Evolutionary conservation across 2,888 invertebrate genomes (phyloP).

Genomic region (Drosophila diplacantha): DNA sequence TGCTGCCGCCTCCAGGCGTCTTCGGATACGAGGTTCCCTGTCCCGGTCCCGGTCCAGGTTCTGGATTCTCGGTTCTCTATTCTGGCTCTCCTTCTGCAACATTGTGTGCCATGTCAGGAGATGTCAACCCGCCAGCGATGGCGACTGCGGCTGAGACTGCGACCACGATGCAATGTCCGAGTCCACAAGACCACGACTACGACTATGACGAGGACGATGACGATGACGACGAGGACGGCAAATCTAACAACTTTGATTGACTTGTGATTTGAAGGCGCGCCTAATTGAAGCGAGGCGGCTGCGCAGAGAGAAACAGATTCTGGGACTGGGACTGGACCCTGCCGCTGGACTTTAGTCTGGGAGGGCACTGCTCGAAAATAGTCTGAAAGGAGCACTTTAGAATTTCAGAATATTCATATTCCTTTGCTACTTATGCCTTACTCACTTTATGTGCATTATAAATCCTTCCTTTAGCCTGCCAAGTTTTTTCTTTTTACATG

Average conservation of each 20-base stretch:
- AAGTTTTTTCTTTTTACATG: neutral
- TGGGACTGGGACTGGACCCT: constrained; percentile 26
- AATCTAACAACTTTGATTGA: constrained; percentile 76
- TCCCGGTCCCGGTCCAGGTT: neutral
- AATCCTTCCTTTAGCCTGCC: too few relatives aligned
- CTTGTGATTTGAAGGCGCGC: constrained; percentile 76
- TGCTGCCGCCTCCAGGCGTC: constrained; percentile 65
- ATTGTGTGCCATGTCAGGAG: constrained; percentile 66
- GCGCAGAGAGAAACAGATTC: constrained; percentile 39
- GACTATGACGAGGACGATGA: constrained; percentile 30
- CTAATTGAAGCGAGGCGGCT: constrained; percentile 72
- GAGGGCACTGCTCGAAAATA: constrained; percentile 11
- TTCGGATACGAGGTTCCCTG: constrained; percentile 5
- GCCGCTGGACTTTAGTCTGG: constrained; percentile 15
- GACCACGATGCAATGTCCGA: constrained; percentile 20
- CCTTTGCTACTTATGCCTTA: neutral
- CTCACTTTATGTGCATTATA: neutral
- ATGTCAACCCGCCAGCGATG: constrained; percentile 57
- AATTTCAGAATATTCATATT: neutral
- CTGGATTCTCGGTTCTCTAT: constrained; percentile 1
- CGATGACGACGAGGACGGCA: constrained; percentile 56
- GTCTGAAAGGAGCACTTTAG: neutral
- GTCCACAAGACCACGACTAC: constrained; percentile 25
- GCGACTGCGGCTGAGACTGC: constrained; percentile 35
- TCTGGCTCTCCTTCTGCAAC: constrained; percentile 24